phyloP scores from a whole-genome alignment of 2,888 invertebrate species.

The Camptogramma bilineatum region DNA sequence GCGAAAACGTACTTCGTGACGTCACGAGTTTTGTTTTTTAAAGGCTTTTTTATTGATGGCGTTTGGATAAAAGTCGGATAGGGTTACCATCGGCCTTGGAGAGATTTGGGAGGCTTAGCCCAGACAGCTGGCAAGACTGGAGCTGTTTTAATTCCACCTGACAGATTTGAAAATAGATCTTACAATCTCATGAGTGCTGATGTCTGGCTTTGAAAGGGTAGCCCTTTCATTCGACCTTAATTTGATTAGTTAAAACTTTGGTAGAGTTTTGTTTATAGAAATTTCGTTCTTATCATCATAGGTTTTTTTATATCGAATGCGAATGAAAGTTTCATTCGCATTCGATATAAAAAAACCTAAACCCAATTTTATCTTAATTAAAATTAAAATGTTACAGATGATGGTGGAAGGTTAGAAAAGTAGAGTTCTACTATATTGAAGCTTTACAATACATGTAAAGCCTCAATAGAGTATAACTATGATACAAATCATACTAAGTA shows the following conservation, averaged over 20 bases:
- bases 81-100: constrained; percentile 52
- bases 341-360: too few species aligned
- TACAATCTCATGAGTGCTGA: not conserved
- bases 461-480: not conserved
- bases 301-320: too few species aligned
- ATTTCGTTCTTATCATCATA: not conserved
- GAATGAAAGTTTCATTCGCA: too few species aligned
- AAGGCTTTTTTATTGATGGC: constrained; percentile 79
- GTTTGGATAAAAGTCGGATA: constrained; percentile 76
- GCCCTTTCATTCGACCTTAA: not conserved
- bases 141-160: not conserved
- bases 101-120: constrained; percentile 27
- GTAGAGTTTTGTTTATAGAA: not conserved
- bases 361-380: too few species aligned
- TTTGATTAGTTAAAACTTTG: not conserved
- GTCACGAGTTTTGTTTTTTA: constrained; percentile 75
- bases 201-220: not conserved
- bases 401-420: too few species aligned
- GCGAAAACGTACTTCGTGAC: constrained; percentile 82
- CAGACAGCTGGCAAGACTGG: constrained; percentile 19
- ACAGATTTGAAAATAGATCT: constrained; percentile 3
- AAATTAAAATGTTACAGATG: too few species aligned
- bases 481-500: not conserved
- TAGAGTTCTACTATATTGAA: too few species aligned
- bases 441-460: too few species aligned